Percentiles rank a stretch among this genome's conserved stretches.
phyloP scores from a whole-genome alignment of 2,113 vertebrate genomes.

The Oplegnathus fasciatus region DNA sequence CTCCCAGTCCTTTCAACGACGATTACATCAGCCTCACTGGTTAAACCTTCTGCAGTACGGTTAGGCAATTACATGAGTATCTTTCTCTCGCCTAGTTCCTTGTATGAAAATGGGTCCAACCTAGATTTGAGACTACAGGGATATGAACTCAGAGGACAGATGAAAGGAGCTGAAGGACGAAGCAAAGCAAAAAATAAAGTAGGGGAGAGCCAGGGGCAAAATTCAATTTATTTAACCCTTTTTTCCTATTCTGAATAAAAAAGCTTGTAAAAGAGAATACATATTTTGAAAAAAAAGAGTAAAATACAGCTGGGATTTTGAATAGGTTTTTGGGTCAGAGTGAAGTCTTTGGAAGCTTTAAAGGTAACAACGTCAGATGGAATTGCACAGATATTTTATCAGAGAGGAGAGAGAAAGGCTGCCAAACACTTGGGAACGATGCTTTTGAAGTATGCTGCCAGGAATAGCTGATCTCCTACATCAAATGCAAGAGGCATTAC shows the following conservation, averaged over 20 bases:
- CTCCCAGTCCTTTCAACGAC: conserved; percentile 23
- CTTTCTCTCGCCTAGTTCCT: conserved; percentile 47
- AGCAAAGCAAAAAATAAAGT: conserved; percentile 36
- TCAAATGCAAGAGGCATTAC: conserved; percentile 21
- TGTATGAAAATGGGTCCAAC: conserved; percentile 78
- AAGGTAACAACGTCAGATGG: conserved; percentile 16
- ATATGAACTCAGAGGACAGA: conserved; percentile 75
- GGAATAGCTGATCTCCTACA: conserved; percentile 35
- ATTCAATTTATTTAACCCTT: conserved; percentile 45
- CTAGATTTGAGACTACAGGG: conserved; percentile 79
- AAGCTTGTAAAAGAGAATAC: conserved; percentile 3
- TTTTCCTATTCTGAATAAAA: neutral
- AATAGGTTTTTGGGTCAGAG: conserved; percentile 14
- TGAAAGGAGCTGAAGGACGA: conserved; percentile 80
- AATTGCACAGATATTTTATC: conserved; percentile 42
- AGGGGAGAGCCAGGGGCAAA: conserved; percentile 59
- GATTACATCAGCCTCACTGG: conserved; percentile 46
- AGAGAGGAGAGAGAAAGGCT: conserved; percentile 18
- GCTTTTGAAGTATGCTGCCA: conserved; percentile 34
- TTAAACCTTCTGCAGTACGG: conserved; percentile 40
- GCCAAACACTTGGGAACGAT: conserved; percentile 28
- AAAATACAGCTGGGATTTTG: conserved; percentile 11
- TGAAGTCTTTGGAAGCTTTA: conserved; percentile 15
- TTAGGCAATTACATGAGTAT: conserved; percentile 44
- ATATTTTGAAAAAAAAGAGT: neutral